phyloP scores from a whole-genome alignment of 2,797 vertebrate species.

The Syngnathus rostellatus region DNA sequence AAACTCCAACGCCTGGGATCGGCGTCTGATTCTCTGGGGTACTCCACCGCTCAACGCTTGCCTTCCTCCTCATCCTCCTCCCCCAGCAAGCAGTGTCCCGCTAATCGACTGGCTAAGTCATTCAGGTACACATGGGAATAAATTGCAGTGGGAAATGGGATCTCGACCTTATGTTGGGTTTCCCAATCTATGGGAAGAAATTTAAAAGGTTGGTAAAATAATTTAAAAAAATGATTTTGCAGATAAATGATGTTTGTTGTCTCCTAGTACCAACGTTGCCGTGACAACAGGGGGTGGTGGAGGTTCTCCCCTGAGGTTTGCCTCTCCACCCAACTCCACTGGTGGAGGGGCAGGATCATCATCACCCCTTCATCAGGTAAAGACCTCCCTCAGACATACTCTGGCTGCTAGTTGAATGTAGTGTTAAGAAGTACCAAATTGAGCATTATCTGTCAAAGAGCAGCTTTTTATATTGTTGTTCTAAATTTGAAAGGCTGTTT shows the following conservation, averaged over 20 bases:
- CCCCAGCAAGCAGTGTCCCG: conserved; percentile 83
- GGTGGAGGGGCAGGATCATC: conserved; percentile 63
- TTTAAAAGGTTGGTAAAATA: not conserved
- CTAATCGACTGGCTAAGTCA: conserved; percentile 87
- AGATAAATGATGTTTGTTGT: conserved; percentile 9
- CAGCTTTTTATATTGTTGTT: too few relatives aligned
- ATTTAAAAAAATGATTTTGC: not conserved
- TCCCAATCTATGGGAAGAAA: not conserved
- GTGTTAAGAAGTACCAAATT: not conserved
- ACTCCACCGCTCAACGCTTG: conserved; percentile 79
- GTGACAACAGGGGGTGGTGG: conserved; percentile 61
- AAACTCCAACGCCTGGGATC: conserved; percentile 90
- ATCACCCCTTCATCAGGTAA: conserved; percentile 82
- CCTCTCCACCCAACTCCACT: conserved; percentile 81
- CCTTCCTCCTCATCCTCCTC: conserved; percentile 73
- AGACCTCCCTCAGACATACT: not conserved
- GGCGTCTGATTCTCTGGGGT: conserved; percentile 75
- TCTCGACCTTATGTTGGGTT: not conserved
- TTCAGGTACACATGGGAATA: conserved; percentile 71
- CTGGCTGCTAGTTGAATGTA: not conserved
- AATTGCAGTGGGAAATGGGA: not conserved
- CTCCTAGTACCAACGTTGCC: conserved; percentile 56
- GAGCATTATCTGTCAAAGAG: not conserved
- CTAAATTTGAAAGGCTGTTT: not conserved
- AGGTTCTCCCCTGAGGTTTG: conserved; percentile 81